A percentile compares a stretch with the other conserved stretches of the same genome.
These are phyloP conservation scores for Paedocypris micromegethes DNA, from an alignment of 2,797 vertebrate genomes.

Conservation along the genomic window DNA sequence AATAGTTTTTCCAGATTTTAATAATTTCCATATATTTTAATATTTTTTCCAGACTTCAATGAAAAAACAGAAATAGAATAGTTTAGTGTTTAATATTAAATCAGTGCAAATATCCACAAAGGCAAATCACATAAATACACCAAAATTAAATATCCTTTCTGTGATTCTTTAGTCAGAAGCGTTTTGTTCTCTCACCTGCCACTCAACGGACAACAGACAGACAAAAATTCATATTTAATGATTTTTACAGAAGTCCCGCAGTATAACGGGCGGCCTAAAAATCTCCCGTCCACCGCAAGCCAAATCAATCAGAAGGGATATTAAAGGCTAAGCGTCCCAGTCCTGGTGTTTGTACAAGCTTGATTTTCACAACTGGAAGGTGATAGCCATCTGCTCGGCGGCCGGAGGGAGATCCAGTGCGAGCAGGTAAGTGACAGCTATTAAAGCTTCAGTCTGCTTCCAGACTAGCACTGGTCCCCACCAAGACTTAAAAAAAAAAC, in stretches of 20 bases:
- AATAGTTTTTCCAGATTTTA: no score
- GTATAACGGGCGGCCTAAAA: constrained; percentile 65
- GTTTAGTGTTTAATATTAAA: no score
- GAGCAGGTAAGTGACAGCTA: constrained; percentile 68
- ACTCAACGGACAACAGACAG: constrained; percentile 62
- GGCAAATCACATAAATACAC: not conserved
- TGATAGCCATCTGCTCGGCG: constrained; percentile 68
- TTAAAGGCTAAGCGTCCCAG: constrained; percentile 56
- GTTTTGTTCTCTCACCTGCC: constrained; percentile 54
- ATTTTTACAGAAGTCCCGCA: constrained; percentile 68
- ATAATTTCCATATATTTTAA: no score
- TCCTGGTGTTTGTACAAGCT: constrained; percentile 67
- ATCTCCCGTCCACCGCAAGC: constrained; percentile 48
- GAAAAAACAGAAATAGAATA: no score
- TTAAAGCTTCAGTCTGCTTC: constrained; percentile 63
- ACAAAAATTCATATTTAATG: constrained; percentile 68
- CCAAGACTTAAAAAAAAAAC: constrained; percentile 23
- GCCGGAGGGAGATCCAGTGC: constrained; percentile 64
- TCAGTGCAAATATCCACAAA: no score
- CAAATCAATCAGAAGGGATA: constrained; percentile 58
- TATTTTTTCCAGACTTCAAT: no score
- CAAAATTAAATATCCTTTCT: not conserved
- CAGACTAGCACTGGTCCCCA: constrained; percentile 31
- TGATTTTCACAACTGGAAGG: constrained; percentile 75
- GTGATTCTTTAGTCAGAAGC: not conserved